A percentile compares a stretch with the other conserved stretches of the same genome.
phyloP scores from a whole-genome alignment of 1,140 invertebrate species.

The Pectinophora gossypiella region DNA sequence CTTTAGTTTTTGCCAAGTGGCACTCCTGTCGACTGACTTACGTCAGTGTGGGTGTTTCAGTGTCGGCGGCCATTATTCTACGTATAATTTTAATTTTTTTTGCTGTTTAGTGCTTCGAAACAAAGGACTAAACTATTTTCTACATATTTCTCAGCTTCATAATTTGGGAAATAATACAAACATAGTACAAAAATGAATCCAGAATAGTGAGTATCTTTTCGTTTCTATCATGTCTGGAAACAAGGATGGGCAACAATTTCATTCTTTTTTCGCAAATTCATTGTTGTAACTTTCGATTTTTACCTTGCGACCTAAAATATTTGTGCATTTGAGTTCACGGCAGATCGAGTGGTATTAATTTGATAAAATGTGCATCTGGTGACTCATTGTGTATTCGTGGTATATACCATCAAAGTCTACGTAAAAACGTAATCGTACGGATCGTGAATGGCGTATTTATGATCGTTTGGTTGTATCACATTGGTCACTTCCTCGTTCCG shows the following conservation, averaged over 20 bases:
- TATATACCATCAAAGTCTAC: conserved; percentile 36
- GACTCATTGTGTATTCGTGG: conserved; percentile 60
- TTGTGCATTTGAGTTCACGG: not conserved
- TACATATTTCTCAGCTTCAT: conserved; percentile 39
- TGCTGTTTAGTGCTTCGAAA: conserved; percentile 61
- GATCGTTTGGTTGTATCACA: conserved; percentile 23
- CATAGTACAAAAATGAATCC: conserved; percentile 72
- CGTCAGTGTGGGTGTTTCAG: conserved; percentile 71
- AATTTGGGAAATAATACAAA: conserved; percentile 49
- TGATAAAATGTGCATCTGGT: conserved; percentile 24
- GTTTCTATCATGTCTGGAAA: conserved; percentile 43
- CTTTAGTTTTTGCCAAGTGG: conserved; percentile 65
- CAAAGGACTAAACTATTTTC: conserved; percentile 58
- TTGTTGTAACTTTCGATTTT: conserved; percentile 20
- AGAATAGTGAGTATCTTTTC: conserved; percentile 65
- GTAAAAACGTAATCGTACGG: conserved; percentile 62
- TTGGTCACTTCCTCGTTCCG: conserved; percentile 5
- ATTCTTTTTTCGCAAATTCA: conserved; percentile 47
- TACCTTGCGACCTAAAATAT: not conserved
- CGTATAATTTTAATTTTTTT: conserved; percentile 66
- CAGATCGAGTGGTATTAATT: not conserved
- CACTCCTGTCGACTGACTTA: conserved; percentile 68
- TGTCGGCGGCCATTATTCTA: conserved; percentile 70
- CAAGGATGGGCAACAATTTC: conserved; percentile 52
- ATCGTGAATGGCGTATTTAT: conserved; percentile 54